A percentile compares a stretch with the other conserved stretches of the same genome.
Evolutionary conservation across 2,797 vertebrate species (phyloP).

Genomic region (Neostethus bicornis): DNA sequence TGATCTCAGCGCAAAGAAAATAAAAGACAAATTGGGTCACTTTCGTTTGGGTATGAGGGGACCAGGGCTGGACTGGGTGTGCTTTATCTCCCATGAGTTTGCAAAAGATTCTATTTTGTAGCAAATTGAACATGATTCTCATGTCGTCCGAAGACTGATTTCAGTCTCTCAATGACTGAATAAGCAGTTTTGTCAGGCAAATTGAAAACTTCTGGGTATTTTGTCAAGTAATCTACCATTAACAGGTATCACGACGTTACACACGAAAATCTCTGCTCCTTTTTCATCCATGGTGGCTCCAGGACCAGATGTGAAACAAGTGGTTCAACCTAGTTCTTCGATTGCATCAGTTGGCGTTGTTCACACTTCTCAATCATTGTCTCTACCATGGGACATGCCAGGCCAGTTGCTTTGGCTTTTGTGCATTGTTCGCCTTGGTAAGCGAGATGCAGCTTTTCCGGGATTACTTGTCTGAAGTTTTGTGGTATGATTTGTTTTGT

Average conservation of each 20-base stretch:
- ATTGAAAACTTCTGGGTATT: slow-evolving; percentile 34
- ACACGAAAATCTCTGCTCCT: slow-evolving; percentile 38
- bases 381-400: background rate
- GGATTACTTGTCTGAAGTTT: background rate
- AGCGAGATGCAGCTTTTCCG: slow-evolving; percentile 20
- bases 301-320: background rate
- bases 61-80: too few species aligned
- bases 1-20: too few species aligned
- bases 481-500: background rate
- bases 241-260: slow-evolving; percentile 21
- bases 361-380: background rate
- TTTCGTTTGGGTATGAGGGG: too few species aligned
- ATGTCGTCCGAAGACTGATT: slow-evolving; percentile 19
- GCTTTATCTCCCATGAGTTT: too few species aligned
- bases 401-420: background rate
- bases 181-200: slow-evolving; percentile 13
- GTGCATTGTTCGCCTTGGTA: background rate
- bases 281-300: slow-evolving; percentile 33
- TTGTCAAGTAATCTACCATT: slow-evolving; percentile 14
- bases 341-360: background rate
- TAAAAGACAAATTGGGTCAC: too few species aligned
- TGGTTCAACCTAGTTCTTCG: background rate
- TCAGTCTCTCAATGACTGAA: slow-evolving; percentile 26
- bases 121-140: slow-evolving; percentile 25
- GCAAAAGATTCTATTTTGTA: slow-evolving; percentile 28